Evolutionary conservation across 2,888 invertebrate species (phyloP).

Genomic region (Subacronicta megacephala): DNA sequence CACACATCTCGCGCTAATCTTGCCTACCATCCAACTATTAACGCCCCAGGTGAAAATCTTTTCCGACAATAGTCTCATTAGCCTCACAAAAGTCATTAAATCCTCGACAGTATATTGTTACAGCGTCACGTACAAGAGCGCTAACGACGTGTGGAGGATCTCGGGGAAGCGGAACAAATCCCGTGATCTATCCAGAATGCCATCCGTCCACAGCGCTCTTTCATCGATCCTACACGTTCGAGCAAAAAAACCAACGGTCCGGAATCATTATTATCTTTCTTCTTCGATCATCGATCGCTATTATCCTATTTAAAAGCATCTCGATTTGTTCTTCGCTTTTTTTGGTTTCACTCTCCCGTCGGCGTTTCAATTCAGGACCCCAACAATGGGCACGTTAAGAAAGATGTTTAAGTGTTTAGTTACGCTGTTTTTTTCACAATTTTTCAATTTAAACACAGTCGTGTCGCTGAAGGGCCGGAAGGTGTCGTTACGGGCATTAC

Average conservation of each 20-base stretch:
- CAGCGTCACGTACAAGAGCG: slow-evolving; percentile 83
- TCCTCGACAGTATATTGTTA: slow-evolving; percentile 79
- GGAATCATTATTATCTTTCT: slow-evolving; percentile 88
- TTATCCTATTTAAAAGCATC: slow-evolving; percentile 89
- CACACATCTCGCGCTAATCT: slow-evolving; percentile 74
- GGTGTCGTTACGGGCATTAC: slow-evolving; percentile 87
- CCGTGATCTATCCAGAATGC: slow-evolving; percentile 80
- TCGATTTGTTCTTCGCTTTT: slow-evolving; percentile 86
- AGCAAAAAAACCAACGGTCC: slow-evolving; percentile 82
- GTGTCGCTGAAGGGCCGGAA: slow-evolving; percentile 87
- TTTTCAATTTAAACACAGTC: slow-evolving; percentile 87
- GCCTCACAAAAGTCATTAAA: slow-evolving; percentile 84
- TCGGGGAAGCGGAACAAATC: slow-evolving; percentile 87
- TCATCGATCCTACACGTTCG: slow-evolving; percentile 75
- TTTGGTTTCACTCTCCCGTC: slow-evolving; percentile 81
- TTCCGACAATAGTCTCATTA: slow-evolving; percentile 86
- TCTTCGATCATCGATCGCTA: slow-evolving; percentile 88
- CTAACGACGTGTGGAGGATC: slow-evolving; percentile 88
- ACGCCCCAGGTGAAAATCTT: slow-evolving; percentile 73
- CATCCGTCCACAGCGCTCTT: slow-evolving; percentile 74
- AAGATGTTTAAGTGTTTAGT: slow-evolving; percentile 89
- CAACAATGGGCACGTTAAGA: slow-evolving; percentile 87
- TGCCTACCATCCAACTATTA: slow-evolving; percentile 73
- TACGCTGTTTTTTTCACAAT: slow-evolving; percentile 87
- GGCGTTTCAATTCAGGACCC: slow-evolving; percentile 83